These are phyloP conservation scores for Chloromyia formosa DNA, from an alignment of 2,888 invertebrate species.

Conservation along the genomic window DNA sequence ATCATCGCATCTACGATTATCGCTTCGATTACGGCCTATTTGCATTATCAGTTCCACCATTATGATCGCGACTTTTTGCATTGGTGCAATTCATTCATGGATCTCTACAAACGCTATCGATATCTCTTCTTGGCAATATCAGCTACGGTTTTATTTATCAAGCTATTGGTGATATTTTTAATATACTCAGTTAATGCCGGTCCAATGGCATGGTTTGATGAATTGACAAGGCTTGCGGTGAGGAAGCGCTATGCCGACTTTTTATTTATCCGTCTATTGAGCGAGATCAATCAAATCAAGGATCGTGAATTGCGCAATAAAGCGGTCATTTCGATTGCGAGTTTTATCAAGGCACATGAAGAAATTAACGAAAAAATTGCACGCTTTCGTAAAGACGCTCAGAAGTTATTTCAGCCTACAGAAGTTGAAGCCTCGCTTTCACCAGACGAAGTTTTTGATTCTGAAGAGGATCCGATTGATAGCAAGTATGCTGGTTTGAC, in stretches of 20 bases:
- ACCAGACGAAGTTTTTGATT: slow-evolving; percentile 58
- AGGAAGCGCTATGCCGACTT: slow-evolving; percentile 61
- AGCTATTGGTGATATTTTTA: slow-evolving; percentile 52
- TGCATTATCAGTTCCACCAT: slow-evolving; percentile 55
- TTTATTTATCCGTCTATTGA: slow-evolving; percentile 58
- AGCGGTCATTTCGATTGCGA: slow-evolving; percentile 52
- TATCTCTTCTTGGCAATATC: slow-evolving; percentile 53
- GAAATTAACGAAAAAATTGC: slow-evolving; percentile 58
- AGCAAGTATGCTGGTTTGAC: slow-evolving; percentile 14
- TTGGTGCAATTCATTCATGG: slow-evolving; percentile 52
- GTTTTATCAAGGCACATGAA: slow-evolving; percentile 57
- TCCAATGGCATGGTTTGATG: slow-evolving; percentile 52
- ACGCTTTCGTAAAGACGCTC: slow-evolving; percentile 60
- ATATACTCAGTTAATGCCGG: slow-evolving; percentile 53
- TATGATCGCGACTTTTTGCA: slow-evolving; percentile 54
- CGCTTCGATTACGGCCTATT: slow-evolving; percentile 53
- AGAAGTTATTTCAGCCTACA: slow-evolving; percentile 58
- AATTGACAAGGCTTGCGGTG: slow-evolving; percentile 56
- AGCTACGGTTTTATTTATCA: slow-evolving; percentile 53
- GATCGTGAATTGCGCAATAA: slow-evolving; percentile 53
- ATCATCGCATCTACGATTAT: slow-evolving; percentile 52
- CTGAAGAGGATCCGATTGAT: slow-evolving; percentile 53
- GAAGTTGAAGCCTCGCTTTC: slow-evolving; percentile 59
- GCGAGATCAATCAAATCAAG: slow-evolving; percentile 58
- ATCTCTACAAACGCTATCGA: slow-evolving; percentile 52